Base-by-base conservation (phyloP, 2,888 invertebrate genomes). In the Synanthedon myopaeformis region DNA sequence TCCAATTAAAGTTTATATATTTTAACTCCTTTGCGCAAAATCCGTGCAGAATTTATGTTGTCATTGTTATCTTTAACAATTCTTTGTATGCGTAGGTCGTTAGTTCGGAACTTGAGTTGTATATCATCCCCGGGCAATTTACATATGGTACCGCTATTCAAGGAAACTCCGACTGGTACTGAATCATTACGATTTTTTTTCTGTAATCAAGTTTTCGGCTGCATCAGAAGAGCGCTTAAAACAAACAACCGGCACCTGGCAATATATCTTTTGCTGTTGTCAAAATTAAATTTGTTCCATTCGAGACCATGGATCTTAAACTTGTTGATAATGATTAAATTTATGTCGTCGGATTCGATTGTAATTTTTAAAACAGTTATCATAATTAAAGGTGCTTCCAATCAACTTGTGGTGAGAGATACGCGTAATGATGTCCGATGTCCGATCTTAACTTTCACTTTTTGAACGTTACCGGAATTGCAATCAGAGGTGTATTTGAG, bases 111-210 rank as follows among this genome's bases (percentile, higher is more conserved):
- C 71, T 17, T 69, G 67, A 62, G 63, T 59, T 65, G 69, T 70
- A 70, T 71, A 71, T 72, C 72, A 73, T 74, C 72, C 61, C 61
- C 61, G 61, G 62, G 65, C 67, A 68, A 81, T 83, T 82, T 82
- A 74, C 78, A 83, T 83, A 79, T 69, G 70, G 71, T 82, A 80
- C 83, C 83, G 84, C 81, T 84, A 83, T 77, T 69, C 78, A 73
- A 71, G 75, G 70, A 72, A 76, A 67, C 63, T 61, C 65, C 64
- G 72, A 70, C 75, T 68, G 71, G 61, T 71, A 65, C 68, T 70
- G 75, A 76, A 79, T 79, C 74, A 77, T 79, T 75, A 74, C 66
- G 51, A 51, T 59, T 65, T 76, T 81, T n/a, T 82, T 80, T 76
- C 67, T 70, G 70, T 76, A 77, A 80, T 82, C 82, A 79, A 77